Base-by-base conservation (phyloP, 1,140 invertebrate species). In the Conus ventricosus region DNA sequence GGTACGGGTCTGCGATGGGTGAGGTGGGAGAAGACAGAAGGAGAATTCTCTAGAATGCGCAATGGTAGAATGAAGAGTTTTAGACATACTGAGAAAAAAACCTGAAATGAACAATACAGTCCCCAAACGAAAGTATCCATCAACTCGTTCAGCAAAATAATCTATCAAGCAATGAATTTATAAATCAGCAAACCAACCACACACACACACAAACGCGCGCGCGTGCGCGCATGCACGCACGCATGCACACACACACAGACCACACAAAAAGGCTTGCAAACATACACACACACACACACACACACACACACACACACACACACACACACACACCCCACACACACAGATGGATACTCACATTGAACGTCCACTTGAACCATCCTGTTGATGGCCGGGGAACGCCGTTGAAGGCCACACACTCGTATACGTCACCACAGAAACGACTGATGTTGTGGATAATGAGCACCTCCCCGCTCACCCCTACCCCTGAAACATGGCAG, bases 331-430 rank as follows among this genome's bases (percentile, higher is more conserved):
- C 85, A 67, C 75, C 89, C 88, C 89, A 87, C 78, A 84, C 90
- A 51, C 90, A 90, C 55, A 92, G 92, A 54, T 80, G 85, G 63
- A 57, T 55, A 88, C 92, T 91, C 89, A 94, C 93, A 94, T 87
- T 93, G 88, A 39, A 93, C 92, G 15, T 84, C 89, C 15, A 94
- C 88, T 55, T 88, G 90, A 8, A 94, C 91, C 75, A 91, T 87
- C 39, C 91, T 89, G 83, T 85, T 90, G 20, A 92, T 91, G 23
- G 91, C 90, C 71, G 93, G 15, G 90, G 91, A 5, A 94, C 92
- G 13, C 91, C 92, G 83, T 94, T 94, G 85, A 89, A 93, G 7
- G 93, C 94, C 4, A 92, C 90, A 88, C 94, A 94, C 85, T 93
- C 92, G 85, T 93, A 94, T 39, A 89, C 78, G 82, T 91, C 92